These are phyloP conservation scores for Patella vulgata DNA, from an alignment of 1,140 invertebrate species.

Conservation along the genomic window DNA sequence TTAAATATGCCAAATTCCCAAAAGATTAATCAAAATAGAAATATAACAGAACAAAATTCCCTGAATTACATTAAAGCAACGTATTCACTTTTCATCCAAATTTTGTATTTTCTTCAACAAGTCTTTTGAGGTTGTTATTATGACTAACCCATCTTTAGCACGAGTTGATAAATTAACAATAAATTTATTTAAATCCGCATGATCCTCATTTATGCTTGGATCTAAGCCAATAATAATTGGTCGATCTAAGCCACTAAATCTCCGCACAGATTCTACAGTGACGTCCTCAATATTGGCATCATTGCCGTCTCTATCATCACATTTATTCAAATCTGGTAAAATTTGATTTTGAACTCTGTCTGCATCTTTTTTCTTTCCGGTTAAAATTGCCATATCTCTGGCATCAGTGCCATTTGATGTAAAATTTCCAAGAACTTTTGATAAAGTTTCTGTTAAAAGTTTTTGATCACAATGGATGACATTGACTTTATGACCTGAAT, in stretches of 20 bases:
- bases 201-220: slow-evolving; percentile 45
- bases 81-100: no score
- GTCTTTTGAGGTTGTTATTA: slow-evolving; percentile 52
- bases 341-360: slow-evolving; percentile 19
- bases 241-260: slow-evolving; percentile 54
- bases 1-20: no score
- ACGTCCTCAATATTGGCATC: not conserved
- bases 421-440: slow-evolving; percentile 33
- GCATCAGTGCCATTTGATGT: slow-evolving; percentile 35
- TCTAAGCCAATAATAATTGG: slow-evolving; percentile 51
- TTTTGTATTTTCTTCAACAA: slow-evolving; percentile 27
- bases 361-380: slow-evolving; percentile 41
- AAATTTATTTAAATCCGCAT: slow-evolving; percentile 54
- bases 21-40: no score
- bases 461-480: slow-evolving; percentile 44
- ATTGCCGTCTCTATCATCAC: not conserved
- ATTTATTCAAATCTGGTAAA: slow-evolving; percentile 11
- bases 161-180: slow-evolving; percentile 50
- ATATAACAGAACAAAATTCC: no score
- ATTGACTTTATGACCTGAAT: slow-evolving; percentile 44
- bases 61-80: no score
- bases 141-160: slow-evolving; percentile 52
- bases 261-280: slow-evolving; percentile 46
- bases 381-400: slow-evolving; percentile 50
- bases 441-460: slow-evolving; percentile 35